A percentile compares a stretch with the other conserved stretches of the same genome.
Evolutionary conservation across 2,797 vertebrate species (phyloP).

Genomic region (Diplodus puntazzo): DNA sequence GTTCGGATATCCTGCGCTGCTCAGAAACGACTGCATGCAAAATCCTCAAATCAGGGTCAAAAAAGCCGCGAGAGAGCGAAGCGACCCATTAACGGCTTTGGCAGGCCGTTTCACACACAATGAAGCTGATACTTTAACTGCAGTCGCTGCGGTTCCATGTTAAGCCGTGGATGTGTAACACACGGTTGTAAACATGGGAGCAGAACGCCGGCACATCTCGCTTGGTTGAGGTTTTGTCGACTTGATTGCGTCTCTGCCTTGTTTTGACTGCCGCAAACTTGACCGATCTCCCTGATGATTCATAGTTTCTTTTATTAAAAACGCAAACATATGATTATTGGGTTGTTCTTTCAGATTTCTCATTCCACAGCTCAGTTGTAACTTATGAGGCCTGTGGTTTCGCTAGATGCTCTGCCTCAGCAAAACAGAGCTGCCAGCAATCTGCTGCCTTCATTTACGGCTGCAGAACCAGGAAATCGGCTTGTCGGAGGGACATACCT

Average conservation of each 20-base stretch:
- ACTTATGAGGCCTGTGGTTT: constrained; percentile 21
- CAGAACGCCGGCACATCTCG: constrained; percentile 6
- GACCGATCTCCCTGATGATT: constrained; percentile 16
- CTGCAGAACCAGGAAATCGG: constrained; percentile 25
- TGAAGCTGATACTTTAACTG: constrained; percentile 56
- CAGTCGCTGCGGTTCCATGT: constrained; percentile 54
- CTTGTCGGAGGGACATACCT: constrained; percentile 45
- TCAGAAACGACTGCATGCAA: constrained; percentile 11
- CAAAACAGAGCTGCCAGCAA: constrained; percentile 22
- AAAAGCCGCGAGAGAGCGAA: constrained; percentile 48
- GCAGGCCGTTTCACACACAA: constrained; percentile 41
- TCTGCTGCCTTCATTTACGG: constrained; percentile 1
- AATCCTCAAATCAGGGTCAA: constrained; percentile 40
- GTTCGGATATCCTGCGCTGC: constrained; percentile 18
- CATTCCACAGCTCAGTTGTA: constrained; percentile 23
- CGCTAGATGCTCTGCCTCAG: constrained; percentile 1
- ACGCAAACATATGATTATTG: constrained; percentile 25
- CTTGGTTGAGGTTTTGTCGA: constrained; percentile 22
- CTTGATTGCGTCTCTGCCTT: background rate
- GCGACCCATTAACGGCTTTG: constrained; percentile 39
- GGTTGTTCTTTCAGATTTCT: constrained; percentile 25
- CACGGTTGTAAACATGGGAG: constrained; percentile 38
- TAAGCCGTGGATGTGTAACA: constrained; percentile 49
- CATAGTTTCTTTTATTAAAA: constrained; percentile 29
- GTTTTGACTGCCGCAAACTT: constrained; percentile 22